phyloP scores from a whole-genome alignment of 2,113 vertebrate species.

The Dissostichus mawsoni region DNA sequence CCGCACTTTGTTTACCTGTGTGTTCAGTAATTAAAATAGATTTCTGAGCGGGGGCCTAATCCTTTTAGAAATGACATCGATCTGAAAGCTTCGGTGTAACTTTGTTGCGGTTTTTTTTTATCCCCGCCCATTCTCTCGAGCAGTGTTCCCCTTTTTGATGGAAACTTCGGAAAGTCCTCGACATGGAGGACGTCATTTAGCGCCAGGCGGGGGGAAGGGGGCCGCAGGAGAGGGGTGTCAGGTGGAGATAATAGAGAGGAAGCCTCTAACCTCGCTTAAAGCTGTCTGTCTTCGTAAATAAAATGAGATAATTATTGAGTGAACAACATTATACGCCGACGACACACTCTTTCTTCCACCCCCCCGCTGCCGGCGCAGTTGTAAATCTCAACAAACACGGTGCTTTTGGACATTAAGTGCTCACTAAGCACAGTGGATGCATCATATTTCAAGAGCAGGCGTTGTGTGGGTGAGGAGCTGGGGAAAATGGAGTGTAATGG shows the following conservation, averaged over 20 bases:
- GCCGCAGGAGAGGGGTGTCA: conserved; percentile 46
- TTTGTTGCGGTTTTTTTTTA: conserved; percentile 23
- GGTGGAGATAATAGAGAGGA: conserved; percentile 78
- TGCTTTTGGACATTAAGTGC: conserved; percentile 85
- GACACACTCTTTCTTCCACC: conserved; percentile 68
- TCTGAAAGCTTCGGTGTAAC: conserved; percentile 51
- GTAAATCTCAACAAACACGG: conserved; percentile 84
- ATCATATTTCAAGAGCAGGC: conserved; percentile 85
- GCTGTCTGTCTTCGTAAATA: conserved; percentile 82
- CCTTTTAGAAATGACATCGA: conserved; percentile 81
- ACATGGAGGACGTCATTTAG: conserved; percentile 74
- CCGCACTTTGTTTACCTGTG: conserved; percentile 79
- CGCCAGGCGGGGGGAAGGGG: neutral
- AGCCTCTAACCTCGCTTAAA: conserved; percentile 79
- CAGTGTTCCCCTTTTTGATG: conserved; percentile 35
- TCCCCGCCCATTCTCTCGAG: neutral
- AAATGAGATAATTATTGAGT: conserved; percentile 86
- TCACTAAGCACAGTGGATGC: conserved; percentile 82
- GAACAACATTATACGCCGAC: conserved; percentile 78
- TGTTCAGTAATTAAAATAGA: conserved; percentile 84
- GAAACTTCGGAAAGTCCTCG: conserved; percentile 78
- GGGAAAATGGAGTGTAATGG: conserved; percentile 82
- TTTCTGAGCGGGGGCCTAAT: conserved; percentile 76
- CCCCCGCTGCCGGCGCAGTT: conserved; percentile 63
- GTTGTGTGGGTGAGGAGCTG: conserved; percentile 79